Percentiles rank a stretch among this genome's conserved stretches.
These are phyloP conservation scores for Polypterus senegalus DNA, from an alignment of 2,113 vertebrate genomes.

Conservation along the genomic window DNA sequence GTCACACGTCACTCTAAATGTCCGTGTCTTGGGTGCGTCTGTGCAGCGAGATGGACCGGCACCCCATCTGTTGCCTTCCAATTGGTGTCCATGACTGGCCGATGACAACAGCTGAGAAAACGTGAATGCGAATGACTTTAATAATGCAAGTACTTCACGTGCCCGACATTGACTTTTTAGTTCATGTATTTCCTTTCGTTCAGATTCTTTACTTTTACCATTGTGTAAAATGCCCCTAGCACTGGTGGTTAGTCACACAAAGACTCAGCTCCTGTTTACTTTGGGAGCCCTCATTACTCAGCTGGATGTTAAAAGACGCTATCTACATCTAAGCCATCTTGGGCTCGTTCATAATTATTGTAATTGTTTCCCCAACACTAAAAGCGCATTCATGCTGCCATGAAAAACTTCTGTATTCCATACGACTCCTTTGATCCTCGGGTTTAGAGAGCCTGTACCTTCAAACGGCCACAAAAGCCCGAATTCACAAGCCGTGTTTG, in stretches of 20 bases:
- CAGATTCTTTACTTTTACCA: too few species aligned
- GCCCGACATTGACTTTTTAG: too few species aligned
- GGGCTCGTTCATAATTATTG: conserved; percentile 45
- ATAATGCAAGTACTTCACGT: too few species aligned
- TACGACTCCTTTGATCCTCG: conserved; percentile 50
- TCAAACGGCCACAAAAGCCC: conserved; percentile 38
- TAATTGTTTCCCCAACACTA: conserved; percentile 45
- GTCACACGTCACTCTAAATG: too few species aligned
- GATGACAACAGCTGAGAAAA: too few species aligned
- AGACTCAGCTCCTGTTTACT: conserved; percentile 37
- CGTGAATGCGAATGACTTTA: too few species aligned
- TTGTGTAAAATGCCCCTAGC: too few species aligned
- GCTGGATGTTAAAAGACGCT: conserved; percentile 40
- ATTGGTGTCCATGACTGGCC: too few species aligned
- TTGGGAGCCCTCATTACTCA: conserved; percentile 33
- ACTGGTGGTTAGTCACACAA: conserved; percentile 15
- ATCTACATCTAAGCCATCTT: conserved; percentile 36
- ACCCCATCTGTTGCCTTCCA: too few species aligned
- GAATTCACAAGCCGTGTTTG: conserved; percentile 34
- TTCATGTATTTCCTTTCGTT: too few species aligned
- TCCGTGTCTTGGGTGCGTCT: too few species aligned
- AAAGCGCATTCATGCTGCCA: conserved; percentile 39
- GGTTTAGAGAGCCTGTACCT: conserved; percentile 41
- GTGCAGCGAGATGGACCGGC: too few species aligned
- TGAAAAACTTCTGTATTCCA: conserved; percentile 41